Conservation (phyloP, 53 echinoderm and acorn worm species). For the Astropecten irregularis region DNA sequence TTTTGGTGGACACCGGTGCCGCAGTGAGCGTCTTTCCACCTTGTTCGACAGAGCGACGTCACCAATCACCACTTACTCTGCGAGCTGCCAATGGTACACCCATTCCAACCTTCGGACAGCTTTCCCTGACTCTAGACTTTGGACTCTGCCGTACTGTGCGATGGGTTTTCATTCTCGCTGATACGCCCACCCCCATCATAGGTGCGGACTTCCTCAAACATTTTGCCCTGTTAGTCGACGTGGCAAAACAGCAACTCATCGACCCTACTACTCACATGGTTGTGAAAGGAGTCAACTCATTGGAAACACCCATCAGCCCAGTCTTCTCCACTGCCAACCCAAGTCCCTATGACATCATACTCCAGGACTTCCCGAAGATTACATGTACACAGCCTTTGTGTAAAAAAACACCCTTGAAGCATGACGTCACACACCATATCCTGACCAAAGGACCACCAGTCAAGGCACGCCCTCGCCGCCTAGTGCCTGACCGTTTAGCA, state of each 20-base stretch:
- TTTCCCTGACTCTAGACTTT: conserved; percentile 39
- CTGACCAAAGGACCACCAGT: conserved; percentile 51
- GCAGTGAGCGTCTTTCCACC: conserved; percentile 37
- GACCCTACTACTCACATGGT: conserved; percentile 30
- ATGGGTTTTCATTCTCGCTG: conserved; percentile 48
- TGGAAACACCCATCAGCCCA: neutral
- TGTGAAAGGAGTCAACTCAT: neutral
- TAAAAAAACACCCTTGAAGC: conserved; percentile 13
- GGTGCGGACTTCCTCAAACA: conserved; percentile 49
- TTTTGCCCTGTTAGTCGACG: conserved; percentile 43
- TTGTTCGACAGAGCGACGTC: neutral
- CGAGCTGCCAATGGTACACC: conserved; percentile 40
- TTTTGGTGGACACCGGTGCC: conserved; percentile 55
- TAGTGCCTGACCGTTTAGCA: conserved; percentile 21
- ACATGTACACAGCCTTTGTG: no score
- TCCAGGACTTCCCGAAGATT: neutral
- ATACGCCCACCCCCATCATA: conserved; percentile 15
- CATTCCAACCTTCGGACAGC: conserved; percentile 22
- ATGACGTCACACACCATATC: conserved; percentile 62
- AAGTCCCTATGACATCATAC: neutral
- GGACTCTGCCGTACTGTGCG: conserved; percentile 37
- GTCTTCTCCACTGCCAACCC: neutral
- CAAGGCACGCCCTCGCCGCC: conserved; percentile 47
- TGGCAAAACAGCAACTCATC: conserved; percentile 1
- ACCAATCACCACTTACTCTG: neutral